Evolutionary conservation across 2,888 invertebrate species (phyloP).

Genomic region (Nasonia oneida): DNA sequence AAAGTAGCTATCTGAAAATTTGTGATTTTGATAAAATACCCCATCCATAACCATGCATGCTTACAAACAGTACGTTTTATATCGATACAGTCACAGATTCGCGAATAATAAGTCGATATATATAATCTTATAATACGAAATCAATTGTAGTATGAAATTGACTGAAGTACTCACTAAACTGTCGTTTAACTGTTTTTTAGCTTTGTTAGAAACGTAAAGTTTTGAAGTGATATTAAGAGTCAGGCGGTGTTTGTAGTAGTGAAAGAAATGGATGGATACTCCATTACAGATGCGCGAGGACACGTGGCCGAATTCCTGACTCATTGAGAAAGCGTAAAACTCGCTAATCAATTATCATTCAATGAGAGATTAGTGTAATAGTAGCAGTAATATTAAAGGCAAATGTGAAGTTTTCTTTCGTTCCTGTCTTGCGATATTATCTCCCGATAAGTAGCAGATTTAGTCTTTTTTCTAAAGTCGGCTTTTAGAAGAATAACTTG

Average conservation of each 20-base stretch:
- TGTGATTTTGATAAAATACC: too few species aligned
- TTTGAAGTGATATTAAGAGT: neutral
- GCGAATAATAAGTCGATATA: neutral
- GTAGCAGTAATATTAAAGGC: conserved; percentile 19
- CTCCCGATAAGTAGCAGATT: neutral
- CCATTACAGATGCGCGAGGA: neutral
- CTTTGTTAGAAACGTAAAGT: neutral
- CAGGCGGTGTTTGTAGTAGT: neutral
- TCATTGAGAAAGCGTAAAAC: neutral
- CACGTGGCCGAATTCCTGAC: conserved; percentile 11
- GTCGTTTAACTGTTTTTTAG: neutral
- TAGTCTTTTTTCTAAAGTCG: neutral
- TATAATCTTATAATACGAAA: neutral
- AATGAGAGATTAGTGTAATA: conserved; percentile 10
- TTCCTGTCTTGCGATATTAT: neutral
- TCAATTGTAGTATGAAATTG: conserved; percentile 16
- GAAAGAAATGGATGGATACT: neutral
- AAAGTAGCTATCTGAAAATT: too few species aligned
- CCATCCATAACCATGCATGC: neutral
- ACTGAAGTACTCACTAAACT: conserved; percentile 28
- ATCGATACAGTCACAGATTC: neutral
- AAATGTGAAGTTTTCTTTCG: conserved; percentile 25
- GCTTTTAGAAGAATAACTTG: conserved; percentile 20
- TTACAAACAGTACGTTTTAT: neutral
- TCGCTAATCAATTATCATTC: neutral